phyloP scores from a whole-genome alignment of 2,113 vertebrate species.

The Erythrocercus mccallii region DNA sequence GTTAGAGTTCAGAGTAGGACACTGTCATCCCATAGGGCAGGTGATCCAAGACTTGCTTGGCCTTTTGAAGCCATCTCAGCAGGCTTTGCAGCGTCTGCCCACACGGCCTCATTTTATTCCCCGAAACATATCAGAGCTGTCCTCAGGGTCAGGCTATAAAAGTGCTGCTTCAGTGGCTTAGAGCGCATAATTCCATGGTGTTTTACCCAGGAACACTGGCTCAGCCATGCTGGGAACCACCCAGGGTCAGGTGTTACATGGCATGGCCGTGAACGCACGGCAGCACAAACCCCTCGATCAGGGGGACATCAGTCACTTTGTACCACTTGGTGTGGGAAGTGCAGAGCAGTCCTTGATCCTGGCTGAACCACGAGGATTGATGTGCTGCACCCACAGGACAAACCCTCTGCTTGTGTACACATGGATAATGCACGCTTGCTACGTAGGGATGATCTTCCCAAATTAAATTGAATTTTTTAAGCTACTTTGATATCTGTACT shows the following conservation, averaged over 20 bases:
- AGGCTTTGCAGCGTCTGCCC: background rate
- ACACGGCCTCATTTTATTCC: background rate
- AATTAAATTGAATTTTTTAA: background rate
- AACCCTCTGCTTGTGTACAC: background rate
- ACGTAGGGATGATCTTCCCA: background rate
- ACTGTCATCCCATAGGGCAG: background rate
- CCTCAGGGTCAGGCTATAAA: background rate
- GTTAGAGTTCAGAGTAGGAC: background rate
- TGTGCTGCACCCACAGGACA: background rate
- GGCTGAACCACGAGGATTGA: background rate
- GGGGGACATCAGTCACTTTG: background rate
- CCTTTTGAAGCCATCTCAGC: background rate
- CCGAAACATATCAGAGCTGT: background rate
- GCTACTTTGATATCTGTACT: background rate
- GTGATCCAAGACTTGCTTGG: background rate
- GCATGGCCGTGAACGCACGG: background rate
- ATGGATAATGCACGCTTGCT: background rate
- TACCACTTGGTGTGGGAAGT: background rate
- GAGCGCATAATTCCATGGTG: background rate
- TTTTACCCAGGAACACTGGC: background rate
- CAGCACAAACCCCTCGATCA: fast-evolving
- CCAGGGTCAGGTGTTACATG: background rate
- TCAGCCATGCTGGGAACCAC: background rate
- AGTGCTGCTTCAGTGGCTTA: background rate
- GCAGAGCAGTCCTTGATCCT: constrained; percentile 11